Percentiles rank a stretch among this genome's conserved stretches.
Conservation (phyloP, 2,888 invertebrate species). For the Hemithea aestivaria region DNA sequence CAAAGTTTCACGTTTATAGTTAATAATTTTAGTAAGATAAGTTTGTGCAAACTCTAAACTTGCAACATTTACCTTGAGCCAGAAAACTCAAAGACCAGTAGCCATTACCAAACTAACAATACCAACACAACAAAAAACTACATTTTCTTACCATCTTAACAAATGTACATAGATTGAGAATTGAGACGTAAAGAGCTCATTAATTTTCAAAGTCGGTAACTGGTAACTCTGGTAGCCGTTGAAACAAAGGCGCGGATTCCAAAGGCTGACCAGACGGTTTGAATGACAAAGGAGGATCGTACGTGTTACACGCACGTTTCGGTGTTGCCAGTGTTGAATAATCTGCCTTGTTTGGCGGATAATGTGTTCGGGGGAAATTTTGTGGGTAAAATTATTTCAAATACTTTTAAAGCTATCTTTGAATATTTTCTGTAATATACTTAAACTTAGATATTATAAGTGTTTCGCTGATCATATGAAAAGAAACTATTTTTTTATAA, state of each 20-base stretch:
- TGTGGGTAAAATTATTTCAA: not conserved
- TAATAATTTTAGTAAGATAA: too few relatives aligned
- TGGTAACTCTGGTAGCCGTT: slow-evolving; percentile 47
- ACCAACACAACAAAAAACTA: slow-evolving; percentile 27
- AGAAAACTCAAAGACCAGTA: slow-evolving; percentile 14
- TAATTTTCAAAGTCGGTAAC: slow-evolving; percentile 67
- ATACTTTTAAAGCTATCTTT: too few relatives aligned
- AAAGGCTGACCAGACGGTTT: slow-evolving; percentile 43
- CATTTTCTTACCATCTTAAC: slow-evolving; percentile 33
- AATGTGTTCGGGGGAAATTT: not conserved
- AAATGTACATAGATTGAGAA: slow-evolving; percentile 40
- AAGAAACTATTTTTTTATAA: too few relatives aligned
- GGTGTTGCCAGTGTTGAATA: slow-evolving; percentile 4
- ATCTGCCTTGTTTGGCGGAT: not conserved
- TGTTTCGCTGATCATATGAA: too few relatives aligned
- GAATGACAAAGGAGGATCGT: slow-evolving; percentile 50
- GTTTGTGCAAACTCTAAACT: too few relatives aligned
- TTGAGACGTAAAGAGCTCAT: slow-evolving; percentile 55
- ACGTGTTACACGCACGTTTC: slow-evolving; percentile 57
- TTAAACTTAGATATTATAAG: too few relatives aligned
- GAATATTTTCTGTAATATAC: too few relatives aligned
- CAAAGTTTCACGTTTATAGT: too few relatives aligned
- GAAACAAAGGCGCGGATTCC: slow-evolving; percentile 34
- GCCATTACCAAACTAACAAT: slow-evolving; percentile 23
- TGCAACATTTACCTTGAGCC: slow-evolving; percentile 5